Base-by-base conservation (phyloP, 2,888 invertebrate species). In the Microplitis deprimator region DNA sequence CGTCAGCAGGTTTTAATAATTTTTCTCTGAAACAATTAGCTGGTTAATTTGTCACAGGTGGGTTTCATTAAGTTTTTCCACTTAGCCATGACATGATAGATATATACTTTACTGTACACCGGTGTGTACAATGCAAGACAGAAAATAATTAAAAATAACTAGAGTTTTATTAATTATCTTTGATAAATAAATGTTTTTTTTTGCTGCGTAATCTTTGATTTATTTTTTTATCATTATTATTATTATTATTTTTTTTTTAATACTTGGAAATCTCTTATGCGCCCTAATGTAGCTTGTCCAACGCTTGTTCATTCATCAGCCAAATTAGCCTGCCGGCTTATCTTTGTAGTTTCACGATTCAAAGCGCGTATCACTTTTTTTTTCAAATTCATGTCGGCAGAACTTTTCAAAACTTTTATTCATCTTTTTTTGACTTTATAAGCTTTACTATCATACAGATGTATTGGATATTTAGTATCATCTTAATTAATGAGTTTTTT, bases 21-120 rank as follows among this genome's bases (percentile, higher is more conserved):
- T 89, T 86, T 87, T 87, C 87, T 89, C 87, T 85, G 88, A 89
- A 88, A 89, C 89, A 89, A 89, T 89, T 89, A 89, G 89, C 88
- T 88, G 88, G 85, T 87, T 89, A 88, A 89, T 89, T 89, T 88
- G 88, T 89, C 89, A 87, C 87, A 87, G 61, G 71, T 85, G 86
- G 86, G 87, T 89, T 89, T 89, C 88, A 89, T 89, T 89, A 89
- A 87, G 85, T 86, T 86, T 84, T 83, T 85, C 84, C 80, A 65
- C 69, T 78, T 78, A 71, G 67, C 79, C 50, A 39, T 8, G 16
- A 50, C 75, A 70, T 67, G 16, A 62, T 73, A 41, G 38, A 68
- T 75, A 76, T 78, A 74, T 75, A 72, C 62, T 65, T 72, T 40
- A 39, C 40, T 61, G 29, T 61, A 60, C 60, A 10, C n/a, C 20